These are phyloP conservation scores for Tichodroma muraria DNA, from an alignment of 2,113 vertebrate species.

Conservation along the genomic window DNA sequence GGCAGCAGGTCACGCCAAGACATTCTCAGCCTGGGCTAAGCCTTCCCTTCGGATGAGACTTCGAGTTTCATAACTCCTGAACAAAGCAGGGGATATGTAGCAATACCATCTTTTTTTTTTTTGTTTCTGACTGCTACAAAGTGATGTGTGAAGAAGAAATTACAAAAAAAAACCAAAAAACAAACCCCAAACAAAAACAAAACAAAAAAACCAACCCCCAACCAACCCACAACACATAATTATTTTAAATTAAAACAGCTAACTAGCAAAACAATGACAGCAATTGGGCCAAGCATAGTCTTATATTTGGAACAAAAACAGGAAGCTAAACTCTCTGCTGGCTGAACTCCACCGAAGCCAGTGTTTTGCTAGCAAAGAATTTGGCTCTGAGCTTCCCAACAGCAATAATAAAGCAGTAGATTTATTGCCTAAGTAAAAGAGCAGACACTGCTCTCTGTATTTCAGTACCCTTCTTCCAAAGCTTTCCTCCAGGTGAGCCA, in stretches of 20 bases:
- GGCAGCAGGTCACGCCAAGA: background rate
- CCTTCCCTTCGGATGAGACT: background rate
- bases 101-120: background rate
- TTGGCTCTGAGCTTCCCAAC: constrained; percentile 13
- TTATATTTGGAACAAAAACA: constrained; percentile 37
- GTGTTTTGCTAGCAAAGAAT: constrained; percentile 37
- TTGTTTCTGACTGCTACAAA: background rate
- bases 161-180: background rate
- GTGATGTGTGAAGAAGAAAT: background rate
- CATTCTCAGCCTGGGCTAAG: accelerated
- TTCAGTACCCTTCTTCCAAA: background rate
- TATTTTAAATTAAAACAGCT: constrained; percentile 32
- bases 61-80: background rate
- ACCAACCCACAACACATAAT: background rate
- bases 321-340: constrained; percentile 38
- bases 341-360: background rate
- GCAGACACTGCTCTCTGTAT: background rate
- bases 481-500: constrained; percentile 14
- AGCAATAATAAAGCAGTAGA: constrained; percentile 44
- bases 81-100: background rate
- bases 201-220: background rate
- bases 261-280: background rate
- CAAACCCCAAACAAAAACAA: background rate
- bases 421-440: constrained; percentile 43
- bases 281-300: background rate